Conservation (phyloP, 2,797 vertebrate genomes). For the Ciconia nigra region DNA sequence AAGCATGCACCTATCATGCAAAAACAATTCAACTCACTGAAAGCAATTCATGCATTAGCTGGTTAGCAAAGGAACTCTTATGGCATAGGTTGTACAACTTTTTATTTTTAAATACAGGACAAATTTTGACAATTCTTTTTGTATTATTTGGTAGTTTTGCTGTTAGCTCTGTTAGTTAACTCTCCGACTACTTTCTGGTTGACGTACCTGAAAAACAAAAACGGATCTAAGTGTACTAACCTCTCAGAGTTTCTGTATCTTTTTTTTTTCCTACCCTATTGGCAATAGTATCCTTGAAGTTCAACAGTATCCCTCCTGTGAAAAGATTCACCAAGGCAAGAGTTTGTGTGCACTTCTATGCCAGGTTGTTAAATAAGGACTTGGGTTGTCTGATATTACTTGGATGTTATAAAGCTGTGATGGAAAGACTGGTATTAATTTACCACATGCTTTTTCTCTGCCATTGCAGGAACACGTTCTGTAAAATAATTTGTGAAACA, state of each 20-base stretch:
- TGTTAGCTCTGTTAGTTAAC: background rate
- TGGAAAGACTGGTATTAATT: background rate
- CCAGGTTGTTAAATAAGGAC: background rate
- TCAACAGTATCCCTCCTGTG: background rate
- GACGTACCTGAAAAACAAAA: background rate
- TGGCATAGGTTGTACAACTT: background rate
- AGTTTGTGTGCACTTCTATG: background rate
- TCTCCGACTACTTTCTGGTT: background rate
- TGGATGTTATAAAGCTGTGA: background rate
- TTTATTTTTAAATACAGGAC: background rate
- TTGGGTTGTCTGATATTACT: background rate
- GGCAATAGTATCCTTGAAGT: background rate
- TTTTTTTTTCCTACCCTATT: background rate
- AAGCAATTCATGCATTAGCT: background rate
- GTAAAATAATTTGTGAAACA: background rate
- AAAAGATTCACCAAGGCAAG: background rate
- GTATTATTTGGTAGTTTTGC: background rate
- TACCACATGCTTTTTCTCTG: background rate
- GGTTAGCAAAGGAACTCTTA: background rate
- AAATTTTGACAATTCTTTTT: background rate
- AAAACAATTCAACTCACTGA: background rate
- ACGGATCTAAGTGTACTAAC: background rate
- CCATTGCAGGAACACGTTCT: background rate
- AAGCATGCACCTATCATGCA: background rate
- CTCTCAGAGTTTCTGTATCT: background rate